These are phyloP conservation scores for Brachionus sp. DNA, from an alignment of 1,140 invertebrate genomes.

Conservation along the genomic window DNA sequence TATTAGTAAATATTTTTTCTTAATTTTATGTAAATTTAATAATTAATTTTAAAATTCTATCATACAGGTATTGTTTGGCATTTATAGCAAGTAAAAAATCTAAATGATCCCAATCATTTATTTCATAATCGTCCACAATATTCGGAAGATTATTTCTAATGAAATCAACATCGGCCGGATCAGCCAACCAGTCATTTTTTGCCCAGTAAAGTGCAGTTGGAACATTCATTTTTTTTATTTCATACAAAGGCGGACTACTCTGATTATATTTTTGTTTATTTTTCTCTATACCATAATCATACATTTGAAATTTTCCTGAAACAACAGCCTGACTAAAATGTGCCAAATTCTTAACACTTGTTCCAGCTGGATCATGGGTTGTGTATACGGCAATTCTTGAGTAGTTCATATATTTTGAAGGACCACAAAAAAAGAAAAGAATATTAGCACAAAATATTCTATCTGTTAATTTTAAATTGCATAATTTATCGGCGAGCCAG, in stretches of 20 bases:
- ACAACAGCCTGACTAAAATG: constrained; percentile 59
- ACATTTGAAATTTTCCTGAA: constrained; percentile 59
- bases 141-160: constrained; percentile 53
- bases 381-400: constrained; percentile 65
- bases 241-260: constrained; percentile 66
- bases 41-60: constrained; percentile 36
- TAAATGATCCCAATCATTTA: constrained; percentile 53
- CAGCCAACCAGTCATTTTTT: constrained; percentile 70
- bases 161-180: constrained; percentile 65
- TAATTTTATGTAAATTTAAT: not conserved
- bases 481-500: constrained; percentile 48
- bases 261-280: constrained; percentile 66
- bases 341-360: constrained; percentile 72
- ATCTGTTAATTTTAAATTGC: constrained; percentile 36
- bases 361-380: constrained; percentile 75
- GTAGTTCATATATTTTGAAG: constrained; percentile 49
- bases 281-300: constrained; percentile 65
- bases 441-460: constrained; percentile 50
- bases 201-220: constrained; percentile 69
- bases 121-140: constrained; percentile 48
- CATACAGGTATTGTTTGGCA: constrained; percentile 51
- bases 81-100: constrained; percentile 57
- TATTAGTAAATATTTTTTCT: not conserved
- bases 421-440: constrained; percentile 51
- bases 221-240: constrained; percentile 64